A percentile compares a stretch with the other conserved stretches of the same genome.
Evolutionary conservation across 2,888 invertebrate genomes (phyloP).

Genomic region (Cerceris ruficornis): DNA sequence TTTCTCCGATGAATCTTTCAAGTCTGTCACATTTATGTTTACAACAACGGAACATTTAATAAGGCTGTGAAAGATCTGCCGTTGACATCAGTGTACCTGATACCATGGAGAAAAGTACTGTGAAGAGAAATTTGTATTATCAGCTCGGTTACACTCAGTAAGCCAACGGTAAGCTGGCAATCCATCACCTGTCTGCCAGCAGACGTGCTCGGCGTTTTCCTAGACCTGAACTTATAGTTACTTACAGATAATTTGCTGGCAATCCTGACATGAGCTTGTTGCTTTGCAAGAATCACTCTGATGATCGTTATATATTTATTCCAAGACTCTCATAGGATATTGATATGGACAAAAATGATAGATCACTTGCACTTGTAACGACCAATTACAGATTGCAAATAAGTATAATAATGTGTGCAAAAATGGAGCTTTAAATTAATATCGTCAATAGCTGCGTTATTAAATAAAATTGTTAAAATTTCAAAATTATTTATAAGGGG

Average conservation of each 20-base stretch:
- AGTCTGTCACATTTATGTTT: not conserved
- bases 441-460: too few relatives aligned
- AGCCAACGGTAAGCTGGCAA: conserved; percentile 39
- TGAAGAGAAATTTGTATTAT: conserved; percentile 32
- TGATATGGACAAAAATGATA: too few relatives aligned
- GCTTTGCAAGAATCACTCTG: not conserved
- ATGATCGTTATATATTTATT: not conserved
- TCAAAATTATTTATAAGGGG: too few relatives aligned
- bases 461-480: too few relatives aligned
- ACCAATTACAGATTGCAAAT: too few relatives aligned
- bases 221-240: conserved; percentile 17
- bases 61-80: conserved; percentile 18
- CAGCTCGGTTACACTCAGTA: conserved; percentile 28
- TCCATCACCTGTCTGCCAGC: conserved; percentile 46
- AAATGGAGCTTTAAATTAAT: too few relatives aligned
- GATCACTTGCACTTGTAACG: too few relatives aligned
- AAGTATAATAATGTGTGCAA: too few relatives aligned
- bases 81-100: conserved; percentile 4
- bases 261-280: conserved; percentile 7
- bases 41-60: conserved; percentile 11
- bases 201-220: conserved; percentile 7
- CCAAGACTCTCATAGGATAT: too few relatives aligned
- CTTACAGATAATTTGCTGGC: conserved; percentile 30
- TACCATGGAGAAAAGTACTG: conserved; percentile 17
- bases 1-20: too few relatives aligned